These are phyloP conservation scores for Gandaritis pyraliata DNA, from an alignment of 2,888 invertebrate species.

Conservation along the genomic window DNA sequence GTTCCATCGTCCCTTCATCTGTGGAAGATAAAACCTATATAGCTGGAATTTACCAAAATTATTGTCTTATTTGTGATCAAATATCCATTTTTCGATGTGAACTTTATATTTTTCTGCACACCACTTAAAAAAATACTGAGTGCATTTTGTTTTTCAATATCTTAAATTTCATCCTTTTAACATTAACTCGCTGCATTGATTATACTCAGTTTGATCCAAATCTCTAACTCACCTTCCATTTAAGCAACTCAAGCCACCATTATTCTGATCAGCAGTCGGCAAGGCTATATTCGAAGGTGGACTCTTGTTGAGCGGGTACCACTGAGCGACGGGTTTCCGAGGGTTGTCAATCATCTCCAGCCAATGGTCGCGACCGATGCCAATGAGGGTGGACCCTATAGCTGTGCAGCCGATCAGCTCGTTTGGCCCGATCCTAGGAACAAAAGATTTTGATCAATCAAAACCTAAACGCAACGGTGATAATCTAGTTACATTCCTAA, in stretches of 20 bases:
- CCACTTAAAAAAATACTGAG: too few species aligned
- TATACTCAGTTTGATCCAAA: not conserved
- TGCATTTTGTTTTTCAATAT: too few species aligned
- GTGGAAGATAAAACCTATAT: constrained; percentile 45
- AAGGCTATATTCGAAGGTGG: constrained; percentile 86
- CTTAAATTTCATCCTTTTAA: too few species aligned
- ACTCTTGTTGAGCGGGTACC: constrained; percentile 91
- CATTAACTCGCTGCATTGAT: too few species aligned
- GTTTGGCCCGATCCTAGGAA: constrained; percentile 91
- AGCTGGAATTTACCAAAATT: not conserved
- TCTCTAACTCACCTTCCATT: constrained; percentile 85
- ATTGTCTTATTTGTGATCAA: too few species aligned
- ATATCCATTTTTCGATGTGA: too few species aligned
- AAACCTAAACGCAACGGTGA: not conserved
- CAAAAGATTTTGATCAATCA: constrained; percentile 12
- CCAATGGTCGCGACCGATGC: constrained; percentile 93
- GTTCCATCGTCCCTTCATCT: constrained; percentile 73
- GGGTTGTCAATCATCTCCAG: constrained; percentile 92
- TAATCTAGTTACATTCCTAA: too few species aligned
- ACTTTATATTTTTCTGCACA: too few species aligned
- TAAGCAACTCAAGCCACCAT: constrained; percentile 87
- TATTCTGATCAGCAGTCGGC: constrained; percentile 83
- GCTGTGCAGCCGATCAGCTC: constrained; percentile 94
- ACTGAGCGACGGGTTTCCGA: constrained; percentile 92
- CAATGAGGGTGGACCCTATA: constrained; percentile 90